phyloP scores from a whole-genome alignment of 2,797 vertebrate species.

The Zalophus californianus region DNA sequence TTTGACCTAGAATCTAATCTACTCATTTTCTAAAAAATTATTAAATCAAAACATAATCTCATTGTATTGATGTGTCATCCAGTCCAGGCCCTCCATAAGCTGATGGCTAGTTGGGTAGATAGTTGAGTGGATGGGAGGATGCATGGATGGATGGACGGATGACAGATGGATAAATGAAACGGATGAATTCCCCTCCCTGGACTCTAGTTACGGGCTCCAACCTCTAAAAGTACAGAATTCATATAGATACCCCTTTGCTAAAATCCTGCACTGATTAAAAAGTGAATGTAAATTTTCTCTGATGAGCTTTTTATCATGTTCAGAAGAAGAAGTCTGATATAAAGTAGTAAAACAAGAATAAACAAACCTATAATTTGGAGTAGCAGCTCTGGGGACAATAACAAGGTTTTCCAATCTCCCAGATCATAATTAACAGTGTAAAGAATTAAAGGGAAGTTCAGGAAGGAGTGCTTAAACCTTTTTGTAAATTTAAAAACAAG shows the following conservation, averaged over 20 bases:
- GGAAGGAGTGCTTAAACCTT: slow-evolving; percentile 68
- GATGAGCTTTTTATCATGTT: slow-evolving; percentile 78
- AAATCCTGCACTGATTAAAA: slow-evolving; percentile 76
- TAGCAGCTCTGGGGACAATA: slow-evolving; percentile 77
- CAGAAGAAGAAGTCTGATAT: slow-evolving; percentile 74
- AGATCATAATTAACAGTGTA: slow-evolving; percentile 78
- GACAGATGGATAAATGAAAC: not conserved
- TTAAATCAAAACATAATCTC: slow-evolving; percentile 58
- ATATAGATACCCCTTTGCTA: slow-evolving; percentile 22
- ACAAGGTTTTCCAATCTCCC: slow-evolving; percentile 81
- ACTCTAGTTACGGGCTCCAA: not conserved
- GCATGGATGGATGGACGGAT: not conserved
- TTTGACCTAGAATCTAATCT: slow-evolving; percentile 58
- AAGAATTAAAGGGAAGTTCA: slow-evolving; percentile 75
- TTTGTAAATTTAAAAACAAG: slow-evolving; percentile 84
- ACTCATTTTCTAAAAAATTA: slow-evolving; percentile 57
- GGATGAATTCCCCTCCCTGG: not conserved
- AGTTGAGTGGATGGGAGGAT: too few relatives aligned
- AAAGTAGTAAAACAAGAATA: slow-evolving; percentile 79
- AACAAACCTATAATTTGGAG: slow-evolving; percentile 80
- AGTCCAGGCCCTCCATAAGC: not conserved
- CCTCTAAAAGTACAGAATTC: not conserved
- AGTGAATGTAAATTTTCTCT: slow-evolving; percentile 69
- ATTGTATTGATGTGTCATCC: not conserved
- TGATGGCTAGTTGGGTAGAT: not conserved